Evolutionary conservation across 2,888 invertebrate species (phyloP), one percentile per base, ranked within the genome.

Genomic region (Theretra japonica): DNA sequence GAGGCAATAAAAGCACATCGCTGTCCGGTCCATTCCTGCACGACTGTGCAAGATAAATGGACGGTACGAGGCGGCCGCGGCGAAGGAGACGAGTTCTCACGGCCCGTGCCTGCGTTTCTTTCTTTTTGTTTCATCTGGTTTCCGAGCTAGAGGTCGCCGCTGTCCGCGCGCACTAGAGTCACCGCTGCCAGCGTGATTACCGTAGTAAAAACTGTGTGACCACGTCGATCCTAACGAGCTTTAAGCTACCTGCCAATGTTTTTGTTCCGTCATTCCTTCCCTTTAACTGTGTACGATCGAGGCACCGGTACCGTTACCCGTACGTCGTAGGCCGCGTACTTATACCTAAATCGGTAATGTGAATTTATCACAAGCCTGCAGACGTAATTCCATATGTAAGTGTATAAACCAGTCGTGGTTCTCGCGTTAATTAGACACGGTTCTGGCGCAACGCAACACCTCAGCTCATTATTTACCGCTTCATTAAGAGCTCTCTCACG

Each of bases 21-120:
- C 86, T 88, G 88, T 86, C 89, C 90, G 88, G 87, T 87, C 89
- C 92, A 91, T 91, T 91, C 93, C 90, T 90, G 90, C 94, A 94
- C 94, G 94, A 94, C 93, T 88, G 89, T 93, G 88, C 89, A 90
- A 93, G 93, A 94, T 94, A 94, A 94, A 94, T 93, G 93, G 90
- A 88, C 86, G 90, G 88, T 83, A 83, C 85, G 83, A 82, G 82
- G 83, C 85, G 83, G 81, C 83, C 87, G 85, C 84, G 85, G 81
- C 85, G 83, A 84, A 88, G 89, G 89, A 91, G 92, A 90, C 90
- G 89, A 90, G 92, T 93, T 94, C 94, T 94, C 94, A 94, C 94
- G 94, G 93, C 93, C 93, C 93, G 92, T 90, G 91, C 91, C 88
- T 87, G 88, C 85, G 86, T 86, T 87, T 87, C 86, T 84, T 89